Base-by-base conservation (phyloP, 2,888 invertebrate species). In the Stomorhina lunata region DNA sequence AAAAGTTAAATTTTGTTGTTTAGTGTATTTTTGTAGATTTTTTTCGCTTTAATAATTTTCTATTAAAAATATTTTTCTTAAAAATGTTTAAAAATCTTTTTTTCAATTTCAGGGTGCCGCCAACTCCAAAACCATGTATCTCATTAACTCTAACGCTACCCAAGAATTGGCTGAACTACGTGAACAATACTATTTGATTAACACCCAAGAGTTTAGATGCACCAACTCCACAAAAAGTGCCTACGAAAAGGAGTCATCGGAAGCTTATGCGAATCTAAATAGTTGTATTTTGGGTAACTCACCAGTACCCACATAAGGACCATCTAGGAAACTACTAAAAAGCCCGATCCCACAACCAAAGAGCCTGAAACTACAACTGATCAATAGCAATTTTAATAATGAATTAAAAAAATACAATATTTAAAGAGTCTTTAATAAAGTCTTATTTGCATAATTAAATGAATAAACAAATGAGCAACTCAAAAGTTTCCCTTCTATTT, bases 201-300 rank as follows among this genome's bases (percentile, higher is more conserved):
- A 84, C 0, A 50, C 20, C 3, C 15, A 53, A 0, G n/a, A 82
- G 48, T 66, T 76, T 12, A 65, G 7, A 0, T 89, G 90, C 69
- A 85, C 86, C 17, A 88, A 87, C 66, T 81, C 78, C 3, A 83
- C 87, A 3, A 78, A 88, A 27, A 86, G 87, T 17, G 40, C 2
- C 9, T 87, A 86, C 55, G 84, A 85, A 2, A 81, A 85, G 61
- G 57, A 84, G 0, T 76, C 85, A 0, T 77, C 84, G 0, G 12
- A 4, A 0, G 32, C 79, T 5, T 88, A 85, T 57, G 83, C 59
- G 0, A 66, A 83, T 0, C 53, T 89, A 17, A 65, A 71, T 2
- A 81, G 76, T 5, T 89, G 89, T 75, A 45, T 87, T 37, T 10
- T 87, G 86, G 4, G 75, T 32, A 48, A 40, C 6, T 20, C 71